These are phyloP conservation scores for Cassiopea xamachana DNA, from an alignment of 30 jellyfish, hydroid and myxozoan genomes.

Conservation along the genomic window DNA sequence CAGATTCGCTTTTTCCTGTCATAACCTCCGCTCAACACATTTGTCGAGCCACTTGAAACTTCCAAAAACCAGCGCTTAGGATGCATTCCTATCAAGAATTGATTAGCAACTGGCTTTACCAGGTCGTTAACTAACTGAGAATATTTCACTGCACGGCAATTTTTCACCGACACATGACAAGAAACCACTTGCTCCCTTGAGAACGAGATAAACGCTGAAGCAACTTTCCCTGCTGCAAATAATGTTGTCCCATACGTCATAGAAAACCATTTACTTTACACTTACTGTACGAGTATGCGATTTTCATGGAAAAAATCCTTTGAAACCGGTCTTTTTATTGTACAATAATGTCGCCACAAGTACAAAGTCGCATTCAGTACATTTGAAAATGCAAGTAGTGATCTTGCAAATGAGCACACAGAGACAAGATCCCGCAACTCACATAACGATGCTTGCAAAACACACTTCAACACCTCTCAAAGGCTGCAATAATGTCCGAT, in stretches of 20 bases:
- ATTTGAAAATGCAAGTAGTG: slow-evolving; percentile 7
- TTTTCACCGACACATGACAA: neutral
- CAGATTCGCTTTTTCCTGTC: slow-evolving; percentile 52
- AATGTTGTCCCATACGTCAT: neutral
- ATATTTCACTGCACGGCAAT: slow-evolving; percentile 1
- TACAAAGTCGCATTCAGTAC: slow-evolving; percentile 13
- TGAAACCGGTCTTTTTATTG: slow-evolving; percentile 19
- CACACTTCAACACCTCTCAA: slow-evolving; percentile 54
- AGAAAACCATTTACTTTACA: neutral
- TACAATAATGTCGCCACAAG: slow-evolving; percentile 53
- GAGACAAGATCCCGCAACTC: neutral
- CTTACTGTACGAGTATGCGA: neutral
- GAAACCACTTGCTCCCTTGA: neutral
- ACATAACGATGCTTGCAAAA: slow-evolving; percentile 11
- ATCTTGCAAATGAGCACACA: slow-evolving; percentile 37
- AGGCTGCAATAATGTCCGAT: slow-evolving; percentile 51
- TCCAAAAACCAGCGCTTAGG: slow-evolving; percentile 49
- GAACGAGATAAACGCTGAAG: neutral
- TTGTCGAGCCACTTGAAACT: slow-evolving; percentile 27
- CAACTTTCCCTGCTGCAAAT: neutral
- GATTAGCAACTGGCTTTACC: slow-evolving; percentile 37
- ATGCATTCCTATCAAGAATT: slow-evolving; percentile 54
- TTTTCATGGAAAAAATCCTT: slow-evolving; percentile 20
- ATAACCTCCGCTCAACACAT: slow-evolving; percentile 27
- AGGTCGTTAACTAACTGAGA: slow-evolving; percentile 38